These are phyloP conservation scores for Agraylea sexmaculata DNA, from an alignment of 1,140 invertebrate species.

Conservation along the genomic window DNA sequence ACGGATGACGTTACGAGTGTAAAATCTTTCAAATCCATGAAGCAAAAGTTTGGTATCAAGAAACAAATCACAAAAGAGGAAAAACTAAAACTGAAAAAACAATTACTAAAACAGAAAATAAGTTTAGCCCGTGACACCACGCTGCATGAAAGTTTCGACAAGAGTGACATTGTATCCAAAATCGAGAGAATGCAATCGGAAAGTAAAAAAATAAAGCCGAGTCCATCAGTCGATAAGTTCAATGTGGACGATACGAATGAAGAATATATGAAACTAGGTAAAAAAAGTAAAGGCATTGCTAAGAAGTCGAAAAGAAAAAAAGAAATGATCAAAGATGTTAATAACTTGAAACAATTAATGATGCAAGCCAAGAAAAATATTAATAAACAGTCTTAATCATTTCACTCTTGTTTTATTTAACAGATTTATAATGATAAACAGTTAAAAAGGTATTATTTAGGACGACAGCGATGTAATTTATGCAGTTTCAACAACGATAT, in stretches of 20 bases:
- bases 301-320: conserved; percentile 14
- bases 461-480: no score
- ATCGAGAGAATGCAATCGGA: neutral
- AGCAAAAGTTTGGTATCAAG: conserved; percentile 20
- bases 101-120: conserved; percentile 19
- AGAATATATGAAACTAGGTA: conserved; percentile 18
- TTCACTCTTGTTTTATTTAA: no score
- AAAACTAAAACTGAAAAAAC: conserved; percentile 17
- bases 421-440: no score
- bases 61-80: conserved; percentile 18
- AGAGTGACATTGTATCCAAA: conserved; percentile 5
- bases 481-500: no score
- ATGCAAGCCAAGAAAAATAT: conserved; percentile 10
- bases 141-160: conserved; percentile 14
- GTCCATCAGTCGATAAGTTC: conserved; percentile 4
- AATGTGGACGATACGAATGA: conserved; percentile 16
- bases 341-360: conserved; percentile 12
- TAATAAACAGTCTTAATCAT: no score
- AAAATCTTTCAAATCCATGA: conserved; percentile 17
- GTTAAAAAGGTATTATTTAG: no score
- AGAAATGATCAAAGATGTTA: conserved; percentile 14
- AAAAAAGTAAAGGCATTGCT: conserved; percentile 16
- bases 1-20: conserved; percentile 16
- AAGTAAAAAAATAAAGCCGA: conserved; percentile 8
- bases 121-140: no score